Percentiles rank a stretch among this genome's conserved stretches.
Conservation (phyloP, 2,113 vertebrate genomes). For the Sitta europaea region DNA sequence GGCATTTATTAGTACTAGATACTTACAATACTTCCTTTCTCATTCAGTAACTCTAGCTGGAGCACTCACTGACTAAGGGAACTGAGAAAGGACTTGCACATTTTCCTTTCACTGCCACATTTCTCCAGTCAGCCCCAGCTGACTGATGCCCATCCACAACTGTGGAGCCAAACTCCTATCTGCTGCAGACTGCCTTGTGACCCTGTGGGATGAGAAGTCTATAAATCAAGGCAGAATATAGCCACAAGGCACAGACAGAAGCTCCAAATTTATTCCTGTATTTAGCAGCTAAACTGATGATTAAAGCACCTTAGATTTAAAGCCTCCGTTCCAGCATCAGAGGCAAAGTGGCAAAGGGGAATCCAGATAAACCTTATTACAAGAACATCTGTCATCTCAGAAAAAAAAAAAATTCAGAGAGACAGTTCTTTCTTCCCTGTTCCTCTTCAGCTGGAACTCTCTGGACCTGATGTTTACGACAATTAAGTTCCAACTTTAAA, state of each 20-base stretch:
- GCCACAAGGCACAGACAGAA: not conserved
- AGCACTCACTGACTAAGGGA: not conserved
- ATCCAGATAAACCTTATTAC: not conserved
- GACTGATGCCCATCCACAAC: not conserved
- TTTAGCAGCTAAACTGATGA: constrained; percentile 41
- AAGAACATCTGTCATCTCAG: not conserved
- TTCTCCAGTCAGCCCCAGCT: not conserved
- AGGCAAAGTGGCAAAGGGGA: not conserved
- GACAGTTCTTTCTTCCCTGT: not conserved
- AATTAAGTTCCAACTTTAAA: not conserved
- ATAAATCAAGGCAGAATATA: constrained; percentile 25
- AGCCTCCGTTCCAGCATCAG: not conserved
- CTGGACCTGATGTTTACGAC: not conserved
- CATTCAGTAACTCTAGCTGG: not conserved
- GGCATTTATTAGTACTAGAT: not conserved
- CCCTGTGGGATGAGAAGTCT: not conserved
- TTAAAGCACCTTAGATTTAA: constrained; percentile 41
- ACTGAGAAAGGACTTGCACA: not conserved
- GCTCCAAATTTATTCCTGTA: constrained; percentile 10
- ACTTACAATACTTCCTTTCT: not conserved
- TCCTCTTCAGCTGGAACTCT: not conserved
- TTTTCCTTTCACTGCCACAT: not conserved
- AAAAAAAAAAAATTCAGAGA: not conserved
- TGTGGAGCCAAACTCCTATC: not conserved
- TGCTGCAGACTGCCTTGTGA: not conserved